Base-by-base conservation (phyloP, 2,113 vertebrate genomes). In the Antidorcas marsupialis region DNA sequence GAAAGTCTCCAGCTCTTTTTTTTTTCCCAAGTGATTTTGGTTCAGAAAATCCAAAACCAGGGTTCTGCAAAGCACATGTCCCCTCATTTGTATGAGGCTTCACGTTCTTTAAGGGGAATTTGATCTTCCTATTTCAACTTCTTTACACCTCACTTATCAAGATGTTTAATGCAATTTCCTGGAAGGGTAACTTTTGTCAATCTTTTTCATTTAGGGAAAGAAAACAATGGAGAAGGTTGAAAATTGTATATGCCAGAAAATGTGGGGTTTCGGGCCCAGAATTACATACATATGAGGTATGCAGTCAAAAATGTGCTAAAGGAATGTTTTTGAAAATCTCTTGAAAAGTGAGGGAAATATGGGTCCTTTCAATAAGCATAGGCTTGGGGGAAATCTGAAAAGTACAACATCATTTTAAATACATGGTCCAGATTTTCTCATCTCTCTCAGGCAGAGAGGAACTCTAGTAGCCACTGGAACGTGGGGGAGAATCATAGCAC, bases 1-100 rank as follows among this genome's bases (percentile, higher is more conserved):
- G 89, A 95, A 90, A 60, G 62, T 96, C 96, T 97, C 95, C 78
- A 76, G 39, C 28, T 43, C 10, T 79, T 95, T 89, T 96, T 67
- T 71, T 87, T n/a, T 67, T 39, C 0, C 14, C 94, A 92, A 94
- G n/a, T 85, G 84, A 43, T 97, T 95, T 94, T 76, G 94, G 96
- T 97, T 95, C 92, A 85, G 95, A 87, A 89, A 96, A 71, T 83
- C 33, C 33, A 96, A 84, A 89, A 57, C 79, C 36, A 57, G 21
- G 15, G 78, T 78, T 95, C 92, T 83, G 45, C 82, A 53, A 74
- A 95, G 94, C 67, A 47, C 13, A 3, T 36, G 52, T 60, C 45
- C 23, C 30, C 50, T 92, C 36, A 27, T 87, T 71, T 71, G 78
- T 62, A 43, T 25, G 87, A 87, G 27, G 0, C 47, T 47, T 90